Conservation (phyloP, 1,140 invertebrate species). For the Drosophila pseudoobscura region DNA sequence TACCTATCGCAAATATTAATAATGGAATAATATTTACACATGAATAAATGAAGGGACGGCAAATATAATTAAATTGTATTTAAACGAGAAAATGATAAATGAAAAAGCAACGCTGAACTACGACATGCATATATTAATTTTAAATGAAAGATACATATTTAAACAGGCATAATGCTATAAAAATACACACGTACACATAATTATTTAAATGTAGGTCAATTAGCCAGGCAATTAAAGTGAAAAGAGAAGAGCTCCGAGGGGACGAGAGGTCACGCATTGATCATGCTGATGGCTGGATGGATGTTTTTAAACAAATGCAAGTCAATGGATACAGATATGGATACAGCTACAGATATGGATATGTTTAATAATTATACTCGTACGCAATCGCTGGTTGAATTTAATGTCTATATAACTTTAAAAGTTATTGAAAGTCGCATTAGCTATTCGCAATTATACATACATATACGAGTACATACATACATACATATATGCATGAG, state of each 20-base stretch:
- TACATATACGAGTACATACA: constrained; percentile 22
- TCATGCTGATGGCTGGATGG: constrained; percentile 7
- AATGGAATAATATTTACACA: constrained; percentile 29
- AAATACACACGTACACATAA: constrained; percentile 43
- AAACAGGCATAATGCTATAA: constrained; percentile 48
- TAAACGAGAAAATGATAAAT: constrained; percentile 24
- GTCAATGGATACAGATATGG: constrained; percentile 24
- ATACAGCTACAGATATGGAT: constrained; percentile 42
- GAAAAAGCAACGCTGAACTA: constrained; percentile 32
- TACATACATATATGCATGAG: constrained; percentile 30
- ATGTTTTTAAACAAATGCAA: constrained; percentile 50
- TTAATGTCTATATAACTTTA: constrained; percentile 74
- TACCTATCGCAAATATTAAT: constrained; percentile 62
- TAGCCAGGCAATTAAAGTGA: constrained; percentile 67
- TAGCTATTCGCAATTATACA: constrained; percentile 36
- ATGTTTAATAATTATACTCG: constrained; percentile 28
- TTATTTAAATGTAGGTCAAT: constrained; percentile 80
- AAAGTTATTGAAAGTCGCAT: constrained; percentile 62
- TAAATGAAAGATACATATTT: constrained; percentile 49
- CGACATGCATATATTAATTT: constrained; percentile 68
- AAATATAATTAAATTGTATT: constrained; percentile 70
- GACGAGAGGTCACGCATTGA: constrained; percentile 19
- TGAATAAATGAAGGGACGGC: too few relatives aligned
- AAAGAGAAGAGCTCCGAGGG: not conserved
- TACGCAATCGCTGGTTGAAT: constrained; percentile 58